phyloP scores from a whole-genome alignment of 2,888 invertebrate species.

The Cephus sareptanus region DNA sequence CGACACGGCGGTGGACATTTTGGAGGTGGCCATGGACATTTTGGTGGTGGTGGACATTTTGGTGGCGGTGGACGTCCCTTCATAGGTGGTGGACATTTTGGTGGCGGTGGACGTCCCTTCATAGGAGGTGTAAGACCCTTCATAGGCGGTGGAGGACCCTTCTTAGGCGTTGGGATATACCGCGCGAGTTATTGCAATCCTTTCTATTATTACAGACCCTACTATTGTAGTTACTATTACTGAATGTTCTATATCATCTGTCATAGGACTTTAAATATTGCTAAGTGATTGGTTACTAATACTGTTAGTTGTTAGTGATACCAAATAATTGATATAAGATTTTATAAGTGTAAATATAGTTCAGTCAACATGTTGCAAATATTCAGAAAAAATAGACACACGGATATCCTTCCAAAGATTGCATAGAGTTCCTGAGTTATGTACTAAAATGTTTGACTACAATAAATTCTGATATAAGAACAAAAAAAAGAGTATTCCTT shows the following conservation, averaged over 20 bases:
- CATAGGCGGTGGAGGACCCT: not conserved
- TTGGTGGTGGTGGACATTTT: not conserved
- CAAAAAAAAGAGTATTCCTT: not conserved
- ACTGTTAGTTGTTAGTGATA: not conserved
- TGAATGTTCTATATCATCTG: conserved; percentile 4
- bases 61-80: not conserved
- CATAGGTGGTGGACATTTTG: not conserved
- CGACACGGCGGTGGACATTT: not conserved
- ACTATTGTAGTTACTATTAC: not conserved
- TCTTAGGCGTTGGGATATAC: not conserved
- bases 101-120: not conserved
- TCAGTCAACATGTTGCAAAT: not conserved
- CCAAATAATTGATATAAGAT: not conserved
- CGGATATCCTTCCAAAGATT: not conserved
- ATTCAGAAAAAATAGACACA: not conserved
- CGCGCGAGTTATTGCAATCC: not conserved
- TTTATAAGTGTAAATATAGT: not conserved
- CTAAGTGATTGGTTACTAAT: not conserved
- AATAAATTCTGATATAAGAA: not conserved
- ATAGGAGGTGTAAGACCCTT: too few relatives aligned
- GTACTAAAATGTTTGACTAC: not conserved
- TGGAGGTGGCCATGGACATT: not conserved
- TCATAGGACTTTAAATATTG: not conserved
- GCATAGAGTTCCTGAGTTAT: not conserved
- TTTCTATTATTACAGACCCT: not conserved